phyloP scores from a whole-genome alignment of 1,140 invertebrate species.

The Drosophila punjabiensis region DNA sequence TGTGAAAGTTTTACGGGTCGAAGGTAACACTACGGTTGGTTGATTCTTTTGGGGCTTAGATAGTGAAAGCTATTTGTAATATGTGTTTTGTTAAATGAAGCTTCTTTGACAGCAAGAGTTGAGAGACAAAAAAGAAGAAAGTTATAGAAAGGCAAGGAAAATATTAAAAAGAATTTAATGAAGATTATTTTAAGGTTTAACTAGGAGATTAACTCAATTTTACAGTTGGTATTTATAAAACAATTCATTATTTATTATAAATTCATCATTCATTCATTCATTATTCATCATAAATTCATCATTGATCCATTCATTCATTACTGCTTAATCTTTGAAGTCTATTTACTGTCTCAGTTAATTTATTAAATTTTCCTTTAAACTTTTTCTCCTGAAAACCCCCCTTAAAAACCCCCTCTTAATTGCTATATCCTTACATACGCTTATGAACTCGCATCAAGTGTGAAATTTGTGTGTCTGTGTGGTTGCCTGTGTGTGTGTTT shows the following conservation, averaged over 20 bases:
- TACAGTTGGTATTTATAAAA: neutral
- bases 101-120: conserved; percentile 1
- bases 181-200: neutral
- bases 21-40: conserved; percentile 10
- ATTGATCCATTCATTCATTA: too few species aligned
- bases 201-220: neutral
- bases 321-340: neutral
- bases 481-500: conserved; percentile 4
- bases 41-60: neutral
- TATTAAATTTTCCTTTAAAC: neutral
- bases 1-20: conserved; percentile 18
- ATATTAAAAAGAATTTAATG: too few species aligned
- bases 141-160: too few species aligned
- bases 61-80: conserved; percentile 12
- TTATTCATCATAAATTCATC: too few species aligned
- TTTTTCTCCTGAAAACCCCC: neutral
- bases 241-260: neutral
- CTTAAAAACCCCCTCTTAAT: neutral
- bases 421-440: neutral
- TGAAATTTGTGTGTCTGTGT: conserved; percentile 22
- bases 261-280: too few species aligned
- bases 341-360: too few species aligned
- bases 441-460: conserved; percentile 21
- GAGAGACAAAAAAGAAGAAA: neutral
- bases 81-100: neutral